phyloP scores from a whole-genome alignment of 1,140 invertebrate genomes.

The Cotesia chilonis region DNA sequence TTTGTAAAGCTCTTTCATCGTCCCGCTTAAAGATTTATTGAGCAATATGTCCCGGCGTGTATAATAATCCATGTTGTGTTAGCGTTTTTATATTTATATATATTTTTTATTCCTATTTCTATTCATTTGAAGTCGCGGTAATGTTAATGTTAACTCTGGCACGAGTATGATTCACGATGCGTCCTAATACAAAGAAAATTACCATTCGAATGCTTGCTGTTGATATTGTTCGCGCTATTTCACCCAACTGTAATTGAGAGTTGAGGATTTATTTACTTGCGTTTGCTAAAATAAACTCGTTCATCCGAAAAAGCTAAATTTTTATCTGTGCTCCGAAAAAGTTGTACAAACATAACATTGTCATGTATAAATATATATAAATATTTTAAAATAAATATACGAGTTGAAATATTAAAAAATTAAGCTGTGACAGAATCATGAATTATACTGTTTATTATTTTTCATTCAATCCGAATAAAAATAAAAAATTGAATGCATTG shows the following conservation, averaged over 20 bases:
- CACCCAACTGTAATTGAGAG: not conserved
- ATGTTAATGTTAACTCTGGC: constrained; percentile 4
- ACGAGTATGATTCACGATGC: not conserved
- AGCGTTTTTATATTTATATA: not conserved
- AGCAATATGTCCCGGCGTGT: constrained; percentile 10
- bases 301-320: too few species aligned
- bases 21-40: constrained; percentile 4
- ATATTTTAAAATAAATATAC: too few species aligned
- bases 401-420: too few species aligned
- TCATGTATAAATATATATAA: too few species aligned
- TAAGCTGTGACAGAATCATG: too few species aligned
- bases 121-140: not conserved
- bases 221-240: not conserved
- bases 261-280: not conserved
- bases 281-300: not conserved
- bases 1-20: not conserved
- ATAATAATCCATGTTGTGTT: not conserved
- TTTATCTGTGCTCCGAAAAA: too few species aligned
- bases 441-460: too few species aligned
- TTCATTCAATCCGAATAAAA: too few species aligned
- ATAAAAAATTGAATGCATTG: too few species aligned
- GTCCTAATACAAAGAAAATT: constrained; percentile 28
- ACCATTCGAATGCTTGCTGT: constrained; percentile 14
- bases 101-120: not conserved
- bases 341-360: too few species aligned